phyloP scores from a whole-genome alignment of 2,797 vertebrate species.

The Sebastes goodei region DNA sequence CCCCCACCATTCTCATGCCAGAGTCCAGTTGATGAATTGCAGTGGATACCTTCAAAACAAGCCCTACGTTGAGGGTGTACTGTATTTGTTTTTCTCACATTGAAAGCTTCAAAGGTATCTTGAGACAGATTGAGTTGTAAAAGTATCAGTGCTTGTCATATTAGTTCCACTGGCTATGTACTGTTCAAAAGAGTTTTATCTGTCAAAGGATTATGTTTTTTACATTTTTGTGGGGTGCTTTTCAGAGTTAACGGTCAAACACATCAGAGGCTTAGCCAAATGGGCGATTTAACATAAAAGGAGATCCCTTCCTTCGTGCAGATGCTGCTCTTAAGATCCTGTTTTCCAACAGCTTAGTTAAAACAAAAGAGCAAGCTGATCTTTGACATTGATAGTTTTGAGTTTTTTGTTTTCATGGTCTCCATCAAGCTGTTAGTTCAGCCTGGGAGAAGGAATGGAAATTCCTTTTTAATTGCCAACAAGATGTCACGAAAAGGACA shows the following conservation, averaged over 20 bases:
- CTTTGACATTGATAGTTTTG: conserved; percentile 57
- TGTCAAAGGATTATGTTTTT: conserved; percentile 14
- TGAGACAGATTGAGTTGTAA: not conserved
- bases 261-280: conserved; percentile 46
- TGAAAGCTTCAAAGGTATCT: conserved; percentile 10
- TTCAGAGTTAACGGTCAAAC: conserved; percentile 50
- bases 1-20: not conserved
- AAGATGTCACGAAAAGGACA: conserved; percentile 39
- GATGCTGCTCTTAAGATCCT: conserved; percentile 51
- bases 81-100: conserved; percentile 20
- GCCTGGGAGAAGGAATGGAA: conserved; percentile 50
- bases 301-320: conserved; percentile 31
- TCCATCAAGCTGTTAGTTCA: conserved; percentile 57
- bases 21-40: conserved; percentile 17
- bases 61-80: not conserved
- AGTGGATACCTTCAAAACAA: conserved; percentile 3
- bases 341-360: conserved; percentile 62
- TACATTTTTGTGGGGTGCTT: not conserved
- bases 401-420: conserved; percentile 46
- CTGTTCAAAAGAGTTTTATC: conserved; percentile 25
- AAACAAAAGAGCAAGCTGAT: conserved; percentile 71
- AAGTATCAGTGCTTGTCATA: conserved; percentile 23
- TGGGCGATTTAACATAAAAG: conserved; percentile 42
- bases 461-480: conserved; percentile 72
- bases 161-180: conserved; percentile 37